Evolutionary conservation across 2,888 invertebrate genomes (phyloP).

Genomic region (Drosophila prolongata): DNA sequence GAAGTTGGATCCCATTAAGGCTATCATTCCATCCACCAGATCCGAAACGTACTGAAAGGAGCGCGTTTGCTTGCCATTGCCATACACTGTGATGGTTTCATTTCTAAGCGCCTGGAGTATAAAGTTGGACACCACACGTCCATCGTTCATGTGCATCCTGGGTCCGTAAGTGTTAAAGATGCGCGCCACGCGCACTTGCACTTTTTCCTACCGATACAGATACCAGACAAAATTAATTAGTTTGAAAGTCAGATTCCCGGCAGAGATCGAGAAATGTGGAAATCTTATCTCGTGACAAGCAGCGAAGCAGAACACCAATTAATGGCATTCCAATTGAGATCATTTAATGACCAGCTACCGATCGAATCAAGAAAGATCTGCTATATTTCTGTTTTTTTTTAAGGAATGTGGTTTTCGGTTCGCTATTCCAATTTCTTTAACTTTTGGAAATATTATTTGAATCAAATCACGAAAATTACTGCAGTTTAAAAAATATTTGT

Average conservation of each 20-base stretch:
- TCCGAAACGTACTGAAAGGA: slow-evolving; percentile 99
- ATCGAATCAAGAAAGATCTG: slow-evolving; percentile 50
- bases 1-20: slow-evolving; percentile 97
- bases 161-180: slow-evolving; percentile 99
- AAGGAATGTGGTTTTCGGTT: too few species aligned
- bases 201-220: slow-evolving; percentile 88
- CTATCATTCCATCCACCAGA: slow-evolving; percentile 96
- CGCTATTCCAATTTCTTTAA: too few species aligned
- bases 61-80: slow-evolving; percentile 94
- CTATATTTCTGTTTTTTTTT: slow-evolving; percentile 12
- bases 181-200: slow-evolving; percentile 97
- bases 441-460: too few species aligned
- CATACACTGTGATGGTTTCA: slow-evolving; percentile 97
- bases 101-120: slow-evolving; percentile 98
- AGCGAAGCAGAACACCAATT: slow-evolving; percentile 18
- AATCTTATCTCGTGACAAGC: slow-evolving; percentile 44
- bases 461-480: too few species aligned
- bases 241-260: background rate
- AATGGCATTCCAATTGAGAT: slow-evolving; percentile 40
- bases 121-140: slow-evolving; percentile 98
- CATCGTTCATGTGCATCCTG: slow-evolving; percentile 99
- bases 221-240: slow-evolving; percentile 3
- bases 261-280: slow-evolving; percentile 9
- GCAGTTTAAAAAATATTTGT: too few species aligned
- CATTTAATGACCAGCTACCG: slow-evolving; percentile 58